phyloP scores from a whole-genome alignment of 64 coral and sea anemone genomes.

The Hydrozoanthus tunicans region DNA sequence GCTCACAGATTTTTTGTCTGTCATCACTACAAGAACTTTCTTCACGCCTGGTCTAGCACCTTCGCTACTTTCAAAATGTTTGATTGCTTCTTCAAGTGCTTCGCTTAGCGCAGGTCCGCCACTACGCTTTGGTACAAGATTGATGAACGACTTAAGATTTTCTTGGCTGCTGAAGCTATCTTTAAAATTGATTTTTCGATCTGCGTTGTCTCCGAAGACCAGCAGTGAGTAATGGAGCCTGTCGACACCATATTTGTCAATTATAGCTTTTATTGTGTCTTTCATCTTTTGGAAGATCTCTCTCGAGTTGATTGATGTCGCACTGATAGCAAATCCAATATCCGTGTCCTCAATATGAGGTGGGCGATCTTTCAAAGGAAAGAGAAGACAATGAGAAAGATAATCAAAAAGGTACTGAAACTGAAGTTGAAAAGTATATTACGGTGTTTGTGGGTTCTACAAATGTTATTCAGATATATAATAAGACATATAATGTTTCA shows the following conservation, averaged over 20 bases:
- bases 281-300: conserved; percentile 55
- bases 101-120: conserved; percentile 10
- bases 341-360: conserved; percentile 30
- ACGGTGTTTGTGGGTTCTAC: no score
- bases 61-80: conserved; percentile 15
- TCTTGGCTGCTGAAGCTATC: conserved; percentile 24
- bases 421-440: no score
- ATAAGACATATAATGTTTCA: no score
- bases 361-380: neutral
- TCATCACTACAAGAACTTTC: conserved; percentile 49
- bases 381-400: neutral
- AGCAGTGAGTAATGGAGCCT: conserved; percentile 36
- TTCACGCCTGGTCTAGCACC: conserved; percentile 48
- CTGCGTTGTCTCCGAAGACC: conserved; percentile 50
- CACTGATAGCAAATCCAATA: conserved; percentile 49
- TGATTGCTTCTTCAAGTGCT: conserved; percentile 34
- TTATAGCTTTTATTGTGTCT: conserved; percentile 34
- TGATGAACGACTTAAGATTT: conserved; percentile 36
- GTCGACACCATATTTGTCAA: conserved; percentile 35
- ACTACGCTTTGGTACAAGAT: conserved; percentile 44
- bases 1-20: conserved; percentile 41
- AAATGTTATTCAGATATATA: no score
- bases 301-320: conserved; percentile 20
- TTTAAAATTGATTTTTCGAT: conserved; percentile 16
- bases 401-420: no score